A percentile compares a stretch with the other conserved stretches of the same genome.
Conservation (phyloP, 2,113 vertebrate species). For the Ceyx margarethae region DNA sequence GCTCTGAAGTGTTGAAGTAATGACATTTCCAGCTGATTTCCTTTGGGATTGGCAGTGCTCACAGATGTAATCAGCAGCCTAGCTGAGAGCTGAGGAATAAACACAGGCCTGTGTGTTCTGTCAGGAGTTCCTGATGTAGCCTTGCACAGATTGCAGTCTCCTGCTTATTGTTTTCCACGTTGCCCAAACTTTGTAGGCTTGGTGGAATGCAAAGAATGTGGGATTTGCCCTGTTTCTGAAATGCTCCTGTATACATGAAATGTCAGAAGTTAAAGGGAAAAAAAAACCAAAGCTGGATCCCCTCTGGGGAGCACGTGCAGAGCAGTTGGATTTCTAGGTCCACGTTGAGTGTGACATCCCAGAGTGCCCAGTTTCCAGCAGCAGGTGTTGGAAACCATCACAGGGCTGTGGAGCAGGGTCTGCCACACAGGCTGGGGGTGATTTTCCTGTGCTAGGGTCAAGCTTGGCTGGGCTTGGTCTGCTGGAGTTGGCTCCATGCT, state of each 20-base stretch:
- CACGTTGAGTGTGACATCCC: background rate
- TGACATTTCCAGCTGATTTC: slow-evolving; percentile 28
- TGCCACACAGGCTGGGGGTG: background rate
- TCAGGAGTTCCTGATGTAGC: background rate
- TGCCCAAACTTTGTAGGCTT: background rate
- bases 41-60: background rate
- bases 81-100: background rate
- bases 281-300: fast-evolving
- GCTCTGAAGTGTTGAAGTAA: background rate
- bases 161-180: fast-evolving
- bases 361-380: background rate
- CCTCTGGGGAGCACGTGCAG: background rate
- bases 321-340: background rate
- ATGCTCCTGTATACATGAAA: background rate
- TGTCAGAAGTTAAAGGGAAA: background rate
- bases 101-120: background rate
- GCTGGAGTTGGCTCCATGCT: background rate
- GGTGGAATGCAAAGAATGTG: background rate
- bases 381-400: background rate
- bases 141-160: background rate
- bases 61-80: background rate
- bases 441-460: fast-evolving
- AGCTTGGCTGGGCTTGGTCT: background rate
- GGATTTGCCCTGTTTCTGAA: background rate
- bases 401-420: background rate